Conservation (phyloP, 2,113 vertebrate genomes). For the Tricholaema leucomelas region DNA sequence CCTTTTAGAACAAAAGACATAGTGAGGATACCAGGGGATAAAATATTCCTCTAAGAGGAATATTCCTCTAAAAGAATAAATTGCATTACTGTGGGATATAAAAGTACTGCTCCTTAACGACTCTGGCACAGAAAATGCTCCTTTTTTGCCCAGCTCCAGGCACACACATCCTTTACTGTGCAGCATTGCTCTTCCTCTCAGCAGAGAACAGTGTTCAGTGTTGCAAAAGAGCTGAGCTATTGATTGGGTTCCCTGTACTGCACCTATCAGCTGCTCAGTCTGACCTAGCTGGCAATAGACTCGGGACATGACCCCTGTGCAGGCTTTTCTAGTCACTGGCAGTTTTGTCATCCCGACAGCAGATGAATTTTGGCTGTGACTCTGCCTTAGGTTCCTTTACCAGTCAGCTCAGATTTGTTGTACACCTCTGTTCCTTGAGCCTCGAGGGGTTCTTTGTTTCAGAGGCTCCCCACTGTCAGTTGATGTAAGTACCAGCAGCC, state of each 20-base stretch:
- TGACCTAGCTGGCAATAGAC: background rate
- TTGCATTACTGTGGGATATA: background rate
- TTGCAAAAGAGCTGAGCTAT: background rate
- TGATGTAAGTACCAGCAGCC: rapidly evolving
- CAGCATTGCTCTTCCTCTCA: background rate
- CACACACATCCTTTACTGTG: background rate
- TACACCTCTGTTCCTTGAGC: background rate
- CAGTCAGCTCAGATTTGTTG: background rate
- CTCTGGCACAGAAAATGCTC: background rate
- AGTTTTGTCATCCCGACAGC: background rate
- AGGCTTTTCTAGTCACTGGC: background rate
- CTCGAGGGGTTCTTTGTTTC: background rate
- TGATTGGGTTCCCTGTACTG: background rate
- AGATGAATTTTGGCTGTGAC: background rate
- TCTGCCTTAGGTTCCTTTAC: background rate
- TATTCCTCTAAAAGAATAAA: background rate
- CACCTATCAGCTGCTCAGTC: background rate
- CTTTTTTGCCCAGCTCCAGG: background rate
- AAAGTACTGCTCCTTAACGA: background rate
- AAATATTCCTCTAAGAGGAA: background rate
- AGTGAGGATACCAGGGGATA: background rate
- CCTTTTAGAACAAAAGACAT: background rate
- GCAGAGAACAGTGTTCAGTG: background rate
- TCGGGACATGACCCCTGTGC: background rate
- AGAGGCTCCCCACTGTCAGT: background rate